phyloP scores from a whole-genome alignment of 53 echinoderm and acorn worm species.

The Actinopyga echinites region DNA sequence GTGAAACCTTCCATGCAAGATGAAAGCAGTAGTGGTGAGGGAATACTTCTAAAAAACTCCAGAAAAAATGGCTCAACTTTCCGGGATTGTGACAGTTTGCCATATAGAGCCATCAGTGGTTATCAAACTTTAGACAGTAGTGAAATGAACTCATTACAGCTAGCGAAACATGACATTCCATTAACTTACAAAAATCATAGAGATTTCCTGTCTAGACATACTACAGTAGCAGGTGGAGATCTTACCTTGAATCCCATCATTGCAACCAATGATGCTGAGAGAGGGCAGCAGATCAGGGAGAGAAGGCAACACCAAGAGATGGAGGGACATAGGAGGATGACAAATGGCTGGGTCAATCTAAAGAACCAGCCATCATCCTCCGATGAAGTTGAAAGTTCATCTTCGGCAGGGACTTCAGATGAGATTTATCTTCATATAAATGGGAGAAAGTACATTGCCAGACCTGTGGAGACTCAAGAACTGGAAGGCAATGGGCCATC shows the following conservation, averaged over 20 bases:
- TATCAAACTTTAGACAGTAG: too few species aligned
- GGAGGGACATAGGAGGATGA: not conserved
- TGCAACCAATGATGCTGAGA: not conserved
- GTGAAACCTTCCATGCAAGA: too few species aligned
- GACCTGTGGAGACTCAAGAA: constrained; percentile 2
- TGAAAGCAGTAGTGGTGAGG: too few species aligned
- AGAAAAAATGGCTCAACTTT: too few species aligned
- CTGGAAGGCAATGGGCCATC: too few species aligned
- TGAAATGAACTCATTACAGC: too few species aligned
- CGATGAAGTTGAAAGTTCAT: not conserved
- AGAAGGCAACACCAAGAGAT: not conserved
- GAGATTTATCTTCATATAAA: constrained; percentile 41
- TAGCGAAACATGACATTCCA: too few species aligned
- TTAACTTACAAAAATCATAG: too few species aligned
- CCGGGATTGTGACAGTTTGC: too few species aligned
- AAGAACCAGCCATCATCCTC: not conserved
- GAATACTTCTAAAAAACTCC: too few species aligned
- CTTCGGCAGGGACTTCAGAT: not conserved
- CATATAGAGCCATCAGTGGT: too few species aligned
- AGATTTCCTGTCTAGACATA: too few species aligned
- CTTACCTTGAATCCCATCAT: not conserved
- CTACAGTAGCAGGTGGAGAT: not conserved
- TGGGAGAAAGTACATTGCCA: constrained; percentile 26
- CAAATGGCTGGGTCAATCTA: not conserved
- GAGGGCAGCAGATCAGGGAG: not conserved